Conservation (phyloP, 2,113 vertebrate species). For the Heptranchias perlo region DNA sequence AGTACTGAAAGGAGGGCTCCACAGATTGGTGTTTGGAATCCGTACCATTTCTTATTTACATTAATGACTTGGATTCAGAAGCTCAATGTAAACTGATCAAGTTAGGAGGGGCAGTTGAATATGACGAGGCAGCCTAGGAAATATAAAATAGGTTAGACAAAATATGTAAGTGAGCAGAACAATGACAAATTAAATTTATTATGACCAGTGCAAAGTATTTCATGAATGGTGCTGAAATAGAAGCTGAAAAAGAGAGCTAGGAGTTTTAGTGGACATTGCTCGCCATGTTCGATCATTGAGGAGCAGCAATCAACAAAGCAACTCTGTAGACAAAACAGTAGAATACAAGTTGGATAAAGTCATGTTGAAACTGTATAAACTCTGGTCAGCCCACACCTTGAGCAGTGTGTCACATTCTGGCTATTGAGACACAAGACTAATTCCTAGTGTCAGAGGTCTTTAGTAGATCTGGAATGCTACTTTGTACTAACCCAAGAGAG, state of each 20-base stretch:
- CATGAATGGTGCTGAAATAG: background rate
- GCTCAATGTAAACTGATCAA: background rate
- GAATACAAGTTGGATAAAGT: background rate
- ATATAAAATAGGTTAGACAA: background rate
- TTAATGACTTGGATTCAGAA: background rate
- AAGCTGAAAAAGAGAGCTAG: background rate
- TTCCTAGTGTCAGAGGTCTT: background rate
- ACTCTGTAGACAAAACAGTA: background rate
- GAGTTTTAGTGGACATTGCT: background rate
- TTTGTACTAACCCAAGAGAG: background rate
- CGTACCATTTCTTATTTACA: background rate
- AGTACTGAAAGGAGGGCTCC: background rate
- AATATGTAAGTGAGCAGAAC: background rate
- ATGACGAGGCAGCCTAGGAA: background rate
- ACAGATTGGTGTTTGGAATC: background rate
- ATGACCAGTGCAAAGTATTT: background rate
- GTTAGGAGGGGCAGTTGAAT: too few species aligned
- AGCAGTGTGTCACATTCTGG: background rate
- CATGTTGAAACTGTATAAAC: background rate
- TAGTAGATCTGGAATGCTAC: background rate
- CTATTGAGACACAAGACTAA: background rate
- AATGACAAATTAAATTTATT: background rate
- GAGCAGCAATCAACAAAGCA: background rate
- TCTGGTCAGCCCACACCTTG: background rate
- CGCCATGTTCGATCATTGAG: background rate